Percentiles rank a stretch among this genome's conserved stretches.
Evolutionary conservation across 2,888 invertebrate species (phyloP).

Genomic region (Chloroclysta siterata): DNA sequence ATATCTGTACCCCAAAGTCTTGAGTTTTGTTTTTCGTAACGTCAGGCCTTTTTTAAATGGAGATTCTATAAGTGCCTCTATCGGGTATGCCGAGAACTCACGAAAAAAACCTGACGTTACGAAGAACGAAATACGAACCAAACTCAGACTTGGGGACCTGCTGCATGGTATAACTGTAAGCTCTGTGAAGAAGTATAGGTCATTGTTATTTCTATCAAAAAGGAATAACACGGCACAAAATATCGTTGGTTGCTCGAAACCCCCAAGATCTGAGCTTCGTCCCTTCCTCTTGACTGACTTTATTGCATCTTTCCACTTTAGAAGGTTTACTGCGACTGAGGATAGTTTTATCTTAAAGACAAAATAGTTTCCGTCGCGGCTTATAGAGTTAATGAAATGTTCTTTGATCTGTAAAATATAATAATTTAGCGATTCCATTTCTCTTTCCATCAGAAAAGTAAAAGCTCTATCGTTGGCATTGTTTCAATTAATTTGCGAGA

Average conservation of each 20-base stretch:
- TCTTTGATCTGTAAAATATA: no score
- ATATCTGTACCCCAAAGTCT: background rate
- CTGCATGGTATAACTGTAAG: background rate
- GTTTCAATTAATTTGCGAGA: background rate
- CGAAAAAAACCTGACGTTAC: no score
- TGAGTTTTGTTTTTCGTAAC: no score
- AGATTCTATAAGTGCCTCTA: no score
- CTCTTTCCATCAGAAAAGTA: no score
- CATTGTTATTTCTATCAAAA: background rate
- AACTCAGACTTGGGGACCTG: no score
- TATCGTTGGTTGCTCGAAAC: slow-evolving; percentile 1
- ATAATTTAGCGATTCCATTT: no score
- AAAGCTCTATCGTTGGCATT: background rate
- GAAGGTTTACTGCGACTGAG: slow-evolving; percentile 9
- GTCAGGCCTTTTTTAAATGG: no score
- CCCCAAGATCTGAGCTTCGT: slow-evolving; percentile 1
- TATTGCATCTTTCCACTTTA: slow-evolving; percentile 20
- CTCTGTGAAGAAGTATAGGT: background rate
- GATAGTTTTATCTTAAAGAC: slow-evolving; percentile 9
- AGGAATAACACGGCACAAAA: slow-evolving; percentile 1
- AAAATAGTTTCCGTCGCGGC: slow-evolving; percentile 6
- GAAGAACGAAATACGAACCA: no score
- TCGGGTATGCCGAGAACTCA: no score
- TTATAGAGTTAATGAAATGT: background rate
- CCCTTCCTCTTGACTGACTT: slow-evolving; percentile 11